A percentile compares a stretch with the other conserved stretches of the same genome.
Evolutionary conservation across 1,140 invertebrate genomes (phyloP).

Genomic region (Pachypsylla venusta): DNA sequence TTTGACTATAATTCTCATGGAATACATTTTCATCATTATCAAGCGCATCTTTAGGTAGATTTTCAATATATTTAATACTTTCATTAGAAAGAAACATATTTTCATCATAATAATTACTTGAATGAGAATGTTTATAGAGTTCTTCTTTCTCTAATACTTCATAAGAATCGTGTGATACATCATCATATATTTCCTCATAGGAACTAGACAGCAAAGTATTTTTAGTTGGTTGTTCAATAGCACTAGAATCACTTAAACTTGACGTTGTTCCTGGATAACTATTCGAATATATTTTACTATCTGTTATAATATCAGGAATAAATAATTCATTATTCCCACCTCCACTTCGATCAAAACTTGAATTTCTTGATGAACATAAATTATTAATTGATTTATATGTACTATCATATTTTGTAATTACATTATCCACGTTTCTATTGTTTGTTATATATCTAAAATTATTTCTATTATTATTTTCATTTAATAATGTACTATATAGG

Average conservation of each 20-base stretch:
- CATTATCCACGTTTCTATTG: constrained; percentile 42
- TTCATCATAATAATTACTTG: constrained; percentile 36
- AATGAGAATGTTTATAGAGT: constrained; percentile 16
- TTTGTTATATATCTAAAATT: constrained; percentile 33
- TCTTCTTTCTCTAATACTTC: constrained; percentile 50
- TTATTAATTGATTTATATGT: constrained; percentile 26
- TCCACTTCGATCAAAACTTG: constrained; percentile 20
- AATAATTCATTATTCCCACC: constrained; percentile 22
- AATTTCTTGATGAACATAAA: constrained; percentile 10
- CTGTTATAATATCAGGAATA: constrained; percentile 20
- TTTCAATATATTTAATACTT: constrained; percentile 26
- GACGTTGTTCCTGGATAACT: constrained; percentile 66
- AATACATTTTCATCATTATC: constrained; percentile 21
- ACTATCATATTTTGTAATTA: constrained; percentile 55
- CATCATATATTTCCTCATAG: constrained; percentile 43
- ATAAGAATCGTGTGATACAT: constrained; percentile 76
- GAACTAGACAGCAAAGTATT: constrained; percentile 18
- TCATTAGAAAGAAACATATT: constrained; percentile 50
- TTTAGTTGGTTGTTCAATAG: constrained; percentile 36
- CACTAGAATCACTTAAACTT: constrained; percentile 35
- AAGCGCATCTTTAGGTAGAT: constrained; percentile 16
- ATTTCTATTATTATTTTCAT: too few relatives aligned
- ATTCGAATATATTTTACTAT: constrained; percentile 56
- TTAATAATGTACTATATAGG: constrained; percentile 8
- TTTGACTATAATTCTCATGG: constrained; percentile 24